Evolutionary conservation across 2,888 invertebrate species (phyloP).

Genomic region (Podotricha telesiphe): DNA sequence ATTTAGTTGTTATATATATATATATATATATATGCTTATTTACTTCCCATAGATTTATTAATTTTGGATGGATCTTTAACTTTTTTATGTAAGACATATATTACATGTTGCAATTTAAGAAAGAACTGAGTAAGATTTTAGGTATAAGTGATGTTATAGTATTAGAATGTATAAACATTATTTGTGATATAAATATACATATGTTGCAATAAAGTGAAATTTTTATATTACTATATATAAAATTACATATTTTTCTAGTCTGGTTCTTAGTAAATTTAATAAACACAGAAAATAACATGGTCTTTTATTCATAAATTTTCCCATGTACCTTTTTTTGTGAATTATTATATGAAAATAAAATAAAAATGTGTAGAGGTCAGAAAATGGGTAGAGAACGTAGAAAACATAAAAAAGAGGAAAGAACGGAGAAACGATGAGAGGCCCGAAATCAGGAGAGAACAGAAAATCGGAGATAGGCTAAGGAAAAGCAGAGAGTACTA

Average conservation of each 20-base stretch:
- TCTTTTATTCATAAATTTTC: conserved; percentile 1
- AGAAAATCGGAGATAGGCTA: too few relatives aligned
- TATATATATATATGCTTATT: neutral
- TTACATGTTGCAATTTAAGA: conserved; percentile 2
- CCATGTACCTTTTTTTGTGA: neutral
- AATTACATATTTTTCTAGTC: conserved; percentile 13
- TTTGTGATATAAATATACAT: conserved; percentile 17
- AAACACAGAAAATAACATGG: neutral
- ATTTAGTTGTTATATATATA: conserved; percentile 3
- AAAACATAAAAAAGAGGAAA: too few relatives aligned
- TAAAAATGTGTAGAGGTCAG: too few relatives aligned
- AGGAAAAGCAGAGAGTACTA: too few relatives aligned
- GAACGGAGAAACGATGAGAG: too few relatives aligned
- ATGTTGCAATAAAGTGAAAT: neutral
- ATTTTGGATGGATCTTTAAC: neutral
- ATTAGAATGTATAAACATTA: neutral
- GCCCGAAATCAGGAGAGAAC: too few relatives aligned
- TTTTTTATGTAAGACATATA: neutral
- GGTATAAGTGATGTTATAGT: neutral
- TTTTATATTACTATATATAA: conserved; percentile 1
- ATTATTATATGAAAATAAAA: neutral
- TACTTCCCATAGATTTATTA: neutral
- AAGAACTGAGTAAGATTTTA: conserved; percentile 7
- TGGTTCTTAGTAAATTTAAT: conserved; percentile 4
- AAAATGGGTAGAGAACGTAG: too few relatives aligned